phyloP scores from a whole-genome alignment of 2,113 vertebrate genomes.

The Prunella himalayana region DNA sequence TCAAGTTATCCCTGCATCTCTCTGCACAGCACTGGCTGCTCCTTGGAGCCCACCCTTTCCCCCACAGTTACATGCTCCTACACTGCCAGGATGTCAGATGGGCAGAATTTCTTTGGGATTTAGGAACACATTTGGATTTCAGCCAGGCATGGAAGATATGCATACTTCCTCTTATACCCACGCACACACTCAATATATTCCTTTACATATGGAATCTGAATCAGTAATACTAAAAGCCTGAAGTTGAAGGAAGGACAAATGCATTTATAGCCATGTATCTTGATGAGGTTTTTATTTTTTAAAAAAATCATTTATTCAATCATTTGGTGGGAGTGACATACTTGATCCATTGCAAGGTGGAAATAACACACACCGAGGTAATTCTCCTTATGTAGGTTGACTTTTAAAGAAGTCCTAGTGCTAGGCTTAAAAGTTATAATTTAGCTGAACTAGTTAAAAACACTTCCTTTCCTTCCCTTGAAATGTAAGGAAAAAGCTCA shows the following conservation, averaged over 20 bases:
- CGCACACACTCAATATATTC: not conserved
- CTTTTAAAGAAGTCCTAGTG: not conserved
- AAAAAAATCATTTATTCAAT: not conserved
- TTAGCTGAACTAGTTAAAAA: not conserved
- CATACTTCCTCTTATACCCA: not conserved
- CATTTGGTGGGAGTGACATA: not conserved
- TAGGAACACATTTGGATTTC: constrained; percentile 1
- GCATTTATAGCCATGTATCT: not conserved
- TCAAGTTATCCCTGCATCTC: not conserved
- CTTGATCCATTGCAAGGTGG: not conserved
- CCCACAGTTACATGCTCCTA: not conserved
- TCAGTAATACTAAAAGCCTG: not conserved
- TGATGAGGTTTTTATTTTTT: not conserved
- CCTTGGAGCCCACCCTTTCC: not conserved
- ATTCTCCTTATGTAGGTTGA: not conserved
- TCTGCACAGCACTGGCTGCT: not conserved
- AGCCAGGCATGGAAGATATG: not conserved
- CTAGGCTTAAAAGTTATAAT: not conserved
- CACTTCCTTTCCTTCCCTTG: not conserved
- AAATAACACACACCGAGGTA: not conserved
- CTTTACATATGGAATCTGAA: constrained; percentile 23
- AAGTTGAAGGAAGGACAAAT: constrained; percentile 3
- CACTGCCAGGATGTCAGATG: not conserved
- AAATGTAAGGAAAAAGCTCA: not conserved
- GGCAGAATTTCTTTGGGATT: not conserved